Evolutionary conservation across 64 coral and sea anemone genomes (phyloP), one percentile per base, ranked within the genome.

Genomic region (Anthopleura sola): DNA sequence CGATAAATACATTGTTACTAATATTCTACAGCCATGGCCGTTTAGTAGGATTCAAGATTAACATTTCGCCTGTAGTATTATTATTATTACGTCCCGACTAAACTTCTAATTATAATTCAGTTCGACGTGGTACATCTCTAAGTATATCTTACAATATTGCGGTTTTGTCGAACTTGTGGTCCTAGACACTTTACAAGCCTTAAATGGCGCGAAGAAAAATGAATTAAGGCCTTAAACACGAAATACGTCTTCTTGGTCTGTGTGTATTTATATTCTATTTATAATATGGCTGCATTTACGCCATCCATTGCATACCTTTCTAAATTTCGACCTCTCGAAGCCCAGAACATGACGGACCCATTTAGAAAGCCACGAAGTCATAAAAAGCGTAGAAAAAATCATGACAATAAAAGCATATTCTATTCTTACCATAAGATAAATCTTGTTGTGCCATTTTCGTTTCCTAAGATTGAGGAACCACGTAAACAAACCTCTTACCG

Each of bases 401-500:
- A 19, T 37, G 20, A 44, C 38, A 47, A 26, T 44, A 23, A 44
- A 21, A 79, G 7, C 23, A 38, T 47, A 48, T 48, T 24, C 76
- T 31, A 39, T 77, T 77, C 76, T 48, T 79, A 79, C 76, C 76
- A 37, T 79, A 79, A 44, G 76, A 79, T 20, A 79, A 48, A 17
- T 79, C 76, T 48, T 79, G 76, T 79, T 47, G 76, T 79, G 76
- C 76, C 76, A 79, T 79, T 46, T 40, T 79, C 26, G 28, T 71
- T 14, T 32, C 29, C 13, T 32, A 7, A n/a, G n/a, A 12, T 34
- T n/a, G 58, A 23, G 21, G 16, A 62, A 24, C 21, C 57, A 60
- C 21, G 21, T 60, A 60, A 60, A 60, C n/a, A 71, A 69, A 71
- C 33, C 28, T 28, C n/a, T 69, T 7, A 33, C 64, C 26, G 28